Base-by-base conservation (phyloP, 2,113 vertebrate genomes). In the Centropus unirufus region DNA sequence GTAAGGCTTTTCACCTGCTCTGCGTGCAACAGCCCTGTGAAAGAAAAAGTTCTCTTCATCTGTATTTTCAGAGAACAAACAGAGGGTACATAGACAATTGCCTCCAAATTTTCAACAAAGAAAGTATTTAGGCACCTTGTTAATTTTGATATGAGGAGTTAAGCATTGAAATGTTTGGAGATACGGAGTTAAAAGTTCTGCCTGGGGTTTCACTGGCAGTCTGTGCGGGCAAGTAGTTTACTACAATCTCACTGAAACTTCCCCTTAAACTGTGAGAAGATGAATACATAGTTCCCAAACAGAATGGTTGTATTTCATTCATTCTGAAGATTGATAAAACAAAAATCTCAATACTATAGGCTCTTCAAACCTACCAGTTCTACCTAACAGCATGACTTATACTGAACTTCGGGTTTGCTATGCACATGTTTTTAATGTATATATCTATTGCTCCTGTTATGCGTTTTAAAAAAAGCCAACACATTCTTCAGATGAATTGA, bases 1-100 rank as follows among this genome's bases (percentile, higher is more conserved):
- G 7, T 26, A 36, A 83, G 21, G 23, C 46, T 79, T 36, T 66
- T 68, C 42, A 92, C 19, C 27, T 9, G 16, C 66, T 61, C 17
- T 0, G 0, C 3, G 20, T 59, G 52, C 26, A 75, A 40, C 15
- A 68, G 29, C 5, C 11, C 34, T 27, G n/a, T 29, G 27, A 57
- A 64, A 84, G 21, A 91, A 52, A 3, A 70, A 16, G 12, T 26
- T 40, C 11, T 30, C 17, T n/a, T 69, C 26, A 15, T 20, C 27
- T 69, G 23, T 72, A 24, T 46, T 36, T 32, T 82, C 51, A 34
- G 58, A 32, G 4, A 8, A 72, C 23, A 11, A 86, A n/a, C 14
- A 52, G 40, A 34, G n/a, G 8, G 11, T 39, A 64, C 24, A 17
- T 4, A 14, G 12, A 61, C 12, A 63, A 52, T 10, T 62, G 61